Evolutionary conservation across 2,113 vertebrate genomes (phyloP).

Genomic region (Hydropotes inermis): DNA sequence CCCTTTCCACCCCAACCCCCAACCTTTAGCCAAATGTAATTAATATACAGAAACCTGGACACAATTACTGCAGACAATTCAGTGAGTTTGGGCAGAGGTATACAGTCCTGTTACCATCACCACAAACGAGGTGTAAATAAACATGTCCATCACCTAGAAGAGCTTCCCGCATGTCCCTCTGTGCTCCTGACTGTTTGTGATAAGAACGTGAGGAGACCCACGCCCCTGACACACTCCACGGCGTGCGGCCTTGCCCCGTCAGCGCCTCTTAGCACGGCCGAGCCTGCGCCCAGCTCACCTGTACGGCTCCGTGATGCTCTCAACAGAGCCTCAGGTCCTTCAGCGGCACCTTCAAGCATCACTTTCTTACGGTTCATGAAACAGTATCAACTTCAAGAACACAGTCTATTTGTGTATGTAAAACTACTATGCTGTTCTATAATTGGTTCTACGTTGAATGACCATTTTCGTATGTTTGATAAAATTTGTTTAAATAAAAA

Average conservation of each 20-base stretch:
- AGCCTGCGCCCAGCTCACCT: not conserved
- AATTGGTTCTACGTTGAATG: not conserved
- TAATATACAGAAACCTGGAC: not conserved
- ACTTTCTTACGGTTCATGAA: not conserved
- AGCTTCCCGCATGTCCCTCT: not conserved
- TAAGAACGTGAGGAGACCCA: not conserved
- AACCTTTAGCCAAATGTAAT: not conserved
- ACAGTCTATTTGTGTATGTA: accelerated
- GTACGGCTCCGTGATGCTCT: not conserved
- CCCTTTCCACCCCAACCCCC: not conserved
- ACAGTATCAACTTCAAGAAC: not conserved
- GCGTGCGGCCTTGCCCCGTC: accelerated
- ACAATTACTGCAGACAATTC: not conserved
- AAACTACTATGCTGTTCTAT: not conserved
- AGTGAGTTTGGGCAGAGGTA: not conserved
- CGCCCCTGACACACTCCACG: not conserved
- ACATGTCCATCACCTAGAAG: not conserved
- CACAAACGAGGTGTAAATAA: not conserved
- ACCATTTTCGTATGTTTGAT: not conserved
- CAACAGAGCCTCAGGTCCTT: not conserved
- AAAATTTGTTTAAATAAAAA: no score
- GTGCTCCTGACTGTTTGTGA: not conserved
- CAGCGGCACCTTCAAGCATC: not conserved
- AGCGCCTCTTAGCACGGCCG: not conserved
- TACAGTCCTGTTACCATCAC: not conserved